A percentile compares a stretch with the other conserved stretches of the same genome.
phyloP scores from a whole-genome alignment of 2,888 invertebrate genomes.

The Fragum fragum region DNA sequence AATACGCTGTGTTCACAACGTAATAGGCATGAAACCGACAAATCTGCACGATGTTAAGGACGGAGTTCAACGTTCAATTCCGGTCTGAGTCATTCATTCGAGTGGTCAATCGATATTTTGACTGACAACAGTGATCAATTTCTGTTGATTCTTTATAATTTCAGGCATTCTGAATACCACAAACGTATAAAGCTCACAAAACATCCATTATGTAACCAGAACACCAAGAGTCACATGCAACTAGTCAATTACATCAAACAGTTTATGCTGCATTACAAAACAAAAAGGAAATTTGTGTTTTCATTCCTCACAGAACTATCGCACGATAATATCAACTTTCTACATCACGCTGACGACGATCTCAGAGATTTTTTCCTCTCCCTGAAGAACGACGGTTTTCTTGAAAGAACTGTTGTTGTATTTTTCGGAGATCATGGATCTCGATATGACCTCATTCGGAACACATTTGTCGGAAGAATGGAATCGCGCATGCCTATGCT shows the following conservation, averaged over 20 bases:
- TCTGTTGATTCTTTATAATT: no score
- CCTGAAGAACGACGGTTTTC: slow-evolving; percentile 80
- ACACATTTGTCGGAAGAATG: slow-evolving; percentile 92
- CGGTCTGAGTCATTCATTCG: no score
- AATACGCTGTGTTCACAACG: no score
- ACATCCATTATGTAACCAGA: slow-evolving; percentile 29
- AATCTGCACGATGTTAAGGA: no score
- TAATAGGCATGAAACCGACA: no score
- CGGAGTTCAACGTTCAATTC: no score
- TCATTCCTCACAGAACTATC: slow-evolving; percentile 95
- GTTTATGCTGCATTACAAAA: slow-evolving; percentile 89
- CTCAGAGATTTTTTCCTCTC: slow-evolving; percentile 89
- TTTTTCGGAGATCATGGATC: slow-evolving; percentile 95
- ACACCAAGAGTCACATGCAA: slow-evolving; percentile 79
- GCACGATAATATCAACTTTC: slow-evolving; percentile 94
- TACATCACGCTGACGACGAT: slow-evolving; percentile 91
- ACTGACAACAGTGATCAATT: no score
- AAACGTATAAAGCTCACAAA: no score
- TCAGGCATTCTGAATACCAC: no score
- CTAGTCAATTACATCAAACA: slow-evolving; percentile 89
- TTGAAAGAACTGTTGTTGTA: slow-evolving; percentile 78
- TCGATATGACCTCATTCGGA: slow-evolving; percentile 93
- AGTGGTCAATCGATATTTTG: no score
- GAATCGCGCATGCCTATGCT: slow-evolving; percentile 96
- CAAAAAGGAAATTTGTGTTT: slow-evolving; percentile 92